A percentile compares a stretch with the other conserved stretches of the same genome.
Evolutionary conservation across 2,113 vertebrate species (phyloP).

Genomic region (Rhombomys opimus): DNA sequence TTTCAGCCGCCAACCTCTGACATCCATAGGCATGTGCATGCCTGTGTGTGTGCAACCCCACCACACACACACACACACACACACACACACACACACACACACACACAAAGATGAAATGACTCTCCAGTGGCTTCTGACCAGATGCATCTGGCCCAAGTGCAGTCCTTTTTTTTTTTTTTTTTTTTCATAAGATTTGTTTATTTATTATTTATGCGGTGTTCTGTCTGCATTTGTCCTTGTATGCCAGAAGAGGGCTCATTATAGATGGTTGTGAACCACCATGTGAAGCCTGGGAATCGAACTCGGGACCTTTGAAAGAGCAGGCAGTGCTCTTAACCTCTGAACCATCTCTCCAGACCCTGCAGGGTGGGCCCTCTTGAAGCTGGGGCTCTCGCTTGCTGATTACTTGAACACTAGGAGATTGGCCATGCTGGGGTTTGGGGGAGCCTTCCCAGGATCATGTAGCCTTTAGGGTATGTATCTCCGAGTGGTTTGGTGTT

Average conservation of each 20-base stretch:
- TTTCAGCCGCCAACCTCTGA: fast-evolving
- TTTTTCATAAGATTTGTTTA: too few relatives aligned
- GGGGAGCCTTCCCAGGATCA: not conserved
- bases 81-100: too few relatives aligned
- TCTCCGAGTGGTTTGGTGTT: not conserved
- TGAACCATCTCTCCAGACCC: too few relatives aligned
- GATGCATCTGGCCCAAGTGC: not conserved
- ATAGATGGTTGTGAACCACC: too few relatives aligned
- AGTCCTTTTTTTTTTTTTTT: not conserved
- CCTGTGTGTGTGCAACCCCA: not conserved
- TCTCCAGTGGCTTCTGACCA: not conserved
- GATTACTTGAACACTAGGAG: not conserved
- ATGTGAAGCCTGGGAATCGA: too few relatives aligned
- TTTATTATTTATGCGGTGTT: too few relatives aligned
- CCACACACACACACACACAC: not conserved
- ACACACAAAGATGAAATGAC: too few relatives aligned
- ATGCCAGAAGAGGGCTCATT: too few relatives aligned
- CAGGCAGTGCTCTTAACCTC: too few relatives aligned
- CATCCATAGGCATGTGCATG: not conserved
- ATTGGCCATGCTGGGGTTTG: fast-evolving
- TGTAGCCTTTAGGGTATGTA: not conserved
- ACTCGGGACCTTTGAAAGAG: too few relatives aligned
- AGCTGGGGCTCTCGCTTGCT: not conserved
- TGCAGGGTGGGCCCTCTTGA: not conserved
- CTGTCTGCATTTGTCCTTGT: too few relatives aligned